Percentiles rank a stretch among this genome's conserved stretches.
Evolutionary conservation across 2,888 invertebrate genomes (phyloP).

Genomic region (Lathronympha strigana): DNA sequence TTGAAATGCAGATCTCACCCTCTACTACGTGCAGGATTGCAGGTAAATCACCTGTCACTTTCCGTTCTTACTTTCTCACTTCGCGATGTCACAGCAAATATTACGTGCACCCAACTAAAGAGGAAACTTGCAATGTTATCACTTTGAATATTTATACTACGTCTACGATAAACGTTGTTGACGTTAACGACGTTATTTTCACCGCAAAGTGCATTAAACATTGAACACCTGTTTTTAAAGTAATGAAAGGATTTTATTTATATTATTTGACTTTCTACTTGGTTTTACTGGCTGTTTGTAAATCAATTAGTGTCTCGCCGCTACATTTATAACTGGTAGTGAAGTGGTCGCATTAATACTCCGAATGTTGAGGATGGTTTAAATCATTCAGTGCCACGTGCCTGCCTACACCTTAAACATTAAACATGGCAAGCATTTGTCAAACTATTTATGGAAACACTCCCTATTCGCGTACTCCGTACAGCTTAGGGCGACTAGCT

Average conservation of each 20-base stretch:
- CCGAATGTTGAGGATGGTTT: neutral
- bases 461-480: too few relatives aligned
- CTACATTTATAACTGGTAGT: slow-evolving; percentile 28
- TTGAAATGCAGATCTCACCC: slow-evolving; percentile 57
- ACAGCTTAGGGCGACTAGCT: too few relatives aligned
- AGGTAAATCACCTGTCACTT: slow-evolving; percentile 61
- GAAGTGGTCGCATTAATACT: neutral
- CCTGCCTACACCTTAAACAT: too few relatives aligned
- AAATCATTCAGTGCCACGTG: neutral
- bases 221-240: slow-evolving; percentile 5
- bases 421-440: too few relatives aligned
- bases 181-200: slow-evolving; percentile 8
- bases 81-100: slow-evolving; percentile 56
- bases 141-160: slow-evolving; percentile 25
- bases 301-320: slow-evolving; percentile 45
- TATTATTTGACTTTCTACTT: slow-evolving; percentile 45
- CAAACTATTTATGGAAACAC: too few relatives aligned
- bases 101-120: slow-evolving; percentile 57
- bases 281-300: slow-evolving; percentile 44
- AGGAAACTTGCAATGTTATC: slow-evolving; percentile 40
- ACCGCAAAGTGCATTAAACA: neutral
- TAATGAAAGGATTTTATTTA: slow-evolving; percentile 26
- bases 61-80: slow-evolving; percentile 65
- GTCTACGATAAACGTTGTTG: slow-evolving; percentile 14
- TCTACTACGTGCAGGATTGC: slow-evolving; percentile 51